Base-by-base conservation (phyloP, 2,888 invertebrate genomes). In the Cremastobaeus sp. region DNA sequence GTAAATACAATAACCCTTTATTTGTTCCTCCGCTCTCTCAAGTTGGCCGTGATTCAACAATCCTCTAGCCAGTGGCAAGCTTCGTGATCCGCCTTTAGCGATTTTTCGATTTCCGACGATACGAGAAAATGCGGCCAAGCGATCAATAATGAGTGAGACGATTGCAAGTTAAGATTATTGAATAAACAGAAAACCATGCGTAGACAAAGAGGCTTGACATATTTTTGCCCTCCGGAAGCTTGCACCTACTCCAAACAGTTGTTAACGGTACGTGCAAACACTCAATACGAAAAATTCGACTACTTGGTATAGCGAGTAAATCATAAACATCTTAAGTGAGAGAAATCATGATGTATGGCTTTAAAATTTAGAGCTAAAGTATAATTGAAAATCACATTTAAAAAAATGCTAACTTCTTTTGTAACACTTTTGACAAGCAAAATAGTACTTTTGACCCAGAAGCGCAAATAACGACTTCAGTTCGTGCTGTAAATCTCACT, bases 1-100 rank as follows among this genome's bases (percentile, higher is more conserved):
- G 86, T 83, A 87, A 87, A 87, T 86, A 87, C 83, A 87, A 86
- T 87, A 87, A 87, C 87, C 87, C 87, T 86, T 87, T 87, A 86
- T 87, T 87, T 87, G 86, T 86, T 85, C 78, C 81, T 79, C 55
- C 55, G 54, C 52, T 32, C 52, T 66, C 68, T 54, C 62, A 73
- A 64, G 25, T 74, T 82, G 83, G 81, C 81, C 81, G 81, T 85
- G 86, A 85, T 86, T 87, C 86, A 86, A 86, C 86, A 86, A 85
- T 84, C 76, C 84, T 83, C 83, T 81, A 84, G 77, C 78, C 79
- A 80, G 81, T 79, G 80, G 85, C 79, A 86, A 86, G 86, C 83
- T 86, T 76, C 30, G 52, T 15, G 32, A 39, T 15, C 78, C 73
- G 81, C 83, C 81, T 68, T 60, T 70, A 77, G 82, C 82, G 78